A percentile compares a stretch with the other conserved stretches of the same genome.
phyloP scores from a whole-genome alignment of 2,888 invertebrate species.

The Caenorhabditis angaria region DNA sequence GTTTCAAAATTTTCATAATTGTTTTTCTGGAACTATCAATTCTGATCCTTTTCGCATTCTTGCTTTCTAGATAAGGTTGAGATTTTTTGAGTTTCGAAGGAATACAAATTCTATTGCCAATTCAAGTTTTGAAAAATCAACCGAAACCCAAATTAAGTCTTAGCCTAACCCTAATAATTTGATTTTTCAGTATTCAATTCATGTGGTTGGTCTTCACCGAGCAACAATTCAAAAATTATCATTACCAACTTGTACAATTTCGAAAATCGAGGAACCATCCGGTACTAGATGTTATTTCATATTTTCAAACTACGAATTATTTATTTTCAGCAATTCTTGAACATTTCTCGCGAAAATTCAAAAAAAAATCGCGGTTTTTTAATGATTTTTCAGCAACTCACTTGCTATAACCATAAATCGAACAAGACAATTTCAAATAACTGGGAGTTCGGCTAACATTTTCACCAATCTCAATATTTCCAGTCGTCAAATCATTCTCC shows the following conservation, averaged over 20 bases:
- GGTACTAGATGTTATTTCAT: background rate
- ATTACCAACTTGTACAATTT: conserved; percentile 37
- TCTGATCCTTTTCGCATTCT: too few relatives aligned
- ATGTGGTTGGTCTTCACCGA: conserved; percentile 48
- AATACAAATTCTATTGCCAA: background rate
- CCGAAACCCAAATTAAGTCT: background rate
- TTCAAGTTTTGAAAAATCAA: background rate
- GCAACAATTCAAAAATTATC: conserved; percentile 46
- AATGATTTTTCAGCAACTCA: background rate
- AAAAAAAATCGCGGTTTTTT: background rate
- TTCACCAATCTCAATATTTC: conserved; percentile 19
- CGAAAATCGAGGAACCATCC: conserved; percentile 14
- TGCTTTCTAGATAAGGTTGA: too few relatives aligned
- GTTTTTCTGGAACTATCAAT: too few relatives aligned
- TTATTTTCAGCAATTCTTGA: conserved; percentile 10
- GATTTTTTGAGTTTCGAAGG: background rate
- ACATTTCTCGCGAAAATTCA: background rate
- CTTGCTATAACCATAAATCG: conserved; percentile 45
- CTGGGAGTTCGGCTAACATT: conserved; percentile 32
- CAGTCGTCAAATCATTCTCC: conserved; percentile 35
- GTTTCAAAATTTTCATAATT: too few relatives aligned
- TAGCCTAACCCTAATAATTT: background rate
- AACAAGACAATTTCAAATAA: conserved; percentile 45
- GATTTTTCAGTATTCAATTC: conserved; percentile 59
- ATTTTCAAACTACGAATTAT: background rate